Evolutionary conservation across 1,140 invertebrate genomes (phyloP), one percentile per base, ranked within the genome.

Genomic region (Zaprionus capensis): DNA sequence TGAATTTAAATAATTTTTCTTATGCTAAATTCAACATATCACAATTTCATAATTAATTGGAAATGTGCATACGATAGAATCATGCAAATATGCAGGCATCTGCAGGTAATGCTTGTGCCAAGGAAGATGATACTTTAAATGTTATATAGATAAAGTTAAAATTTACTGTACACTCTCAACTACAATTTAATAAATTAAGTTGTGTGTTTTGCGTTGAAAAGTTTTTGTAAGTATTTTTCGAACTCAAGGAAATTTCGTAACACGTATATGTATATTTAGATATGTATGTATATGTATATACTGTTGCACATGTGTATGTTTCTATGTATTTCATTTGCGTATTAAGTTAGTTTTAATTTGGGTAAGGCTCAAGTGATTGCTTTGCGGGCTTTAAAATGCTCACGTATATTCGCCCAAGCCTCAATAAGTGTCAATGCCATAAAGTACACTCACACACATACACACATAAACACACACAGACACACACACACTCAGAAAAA

Each of bases 341-440:
- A 44, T 44, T 17, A 44, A 6, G 17, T 44, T n/a, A 44, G 6
- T 17, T 44, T 44, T 44, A 44, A 44, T 7, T 14, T 24, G 34
- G 5, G 15, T 44, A 7, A 6, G 41, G 41, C 41, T 44, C n/a
- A 44, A 44, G 15, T 44, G n/a, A 7, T 44, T 5, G 41, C 41
- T 44, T 6, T n/a, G 15, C 15, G 41, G 5, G n/a, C 41, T 5
- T 24, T 36, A 59, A 59, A 36, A 15, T 36, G 5, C 14, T 22
- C 20, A 14, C 12, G n/a, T 34, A 20, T 14, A 14, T 17, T 57
- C 17, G 15, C 28, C 28, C 28, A 31, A 55, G 17, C 34, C 34
- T 26, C 44, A 57, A 58, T 63, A 51, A 75, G 51, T 63, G 66
- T 63, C 58, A 63, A 49, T 70, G 51, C 58, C 66, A 57, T 66